These are phyloP conservation scores for Strigamia maritima DNA, from an alignment of 2,888 invertebrate genomes.

Conservation along the genomic window DNA sequence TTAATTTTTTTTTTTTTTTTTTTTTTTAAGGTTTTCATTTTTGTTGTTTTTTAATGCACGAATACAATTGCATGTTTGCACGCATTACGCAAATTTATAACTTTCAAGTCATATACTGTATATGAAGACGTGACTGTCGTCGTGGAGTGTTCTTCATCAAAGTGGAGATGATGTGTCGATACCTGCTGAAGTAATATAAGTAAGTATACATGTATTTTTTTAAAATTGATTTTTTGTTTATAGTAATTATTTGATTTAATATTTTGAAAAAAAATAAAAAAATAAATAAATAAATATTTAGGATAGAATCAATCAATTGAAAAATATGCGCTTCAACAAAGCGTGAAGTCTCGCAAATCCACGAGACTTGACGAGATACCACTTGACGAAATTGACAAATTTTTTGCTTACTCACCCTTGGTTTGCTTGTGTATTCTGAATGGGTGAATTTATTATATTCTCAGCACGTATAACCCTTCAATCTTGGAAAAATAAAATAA, in stretches of 20 bases:
- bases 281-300: background rate
- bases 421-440: background rate
- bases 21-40: background rate
- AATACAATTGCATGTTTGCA: slow-evolving; percentile 18
- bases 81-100: slow-evolving; percentile 13
- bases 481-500: background rate
- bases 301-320: background rate
- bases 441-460: slow-evolving; percentile 17
- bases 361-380: slow-evolving; percentile 27
- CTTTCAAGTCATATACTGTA: background rate
- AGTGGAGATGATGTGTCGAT: too few relatives aligned
- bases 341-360: slow-evolving; percentile 31
- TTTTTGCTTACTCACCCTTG: slow-evolving; percentile 15
- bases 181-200: too few relatives aligned
- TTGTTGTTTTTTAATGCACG: slow-evolving; percentile 25
- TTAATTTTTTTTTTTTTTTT: background rate
- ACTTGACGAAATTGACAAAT: slow-evolving; percentile 26
- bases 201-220: too few relatives aligned
- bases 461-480: background rate
- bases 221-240: background rate
- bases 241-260: background rate
- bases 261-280: background rate
- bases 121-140: background rate
- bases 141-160: background rate
- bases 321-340: slow-evolving; percentile 14